phyloP scores from a whole-genome alignment of 1,140 invertebrate genomes.

The Danaus plexippus region DNA sequence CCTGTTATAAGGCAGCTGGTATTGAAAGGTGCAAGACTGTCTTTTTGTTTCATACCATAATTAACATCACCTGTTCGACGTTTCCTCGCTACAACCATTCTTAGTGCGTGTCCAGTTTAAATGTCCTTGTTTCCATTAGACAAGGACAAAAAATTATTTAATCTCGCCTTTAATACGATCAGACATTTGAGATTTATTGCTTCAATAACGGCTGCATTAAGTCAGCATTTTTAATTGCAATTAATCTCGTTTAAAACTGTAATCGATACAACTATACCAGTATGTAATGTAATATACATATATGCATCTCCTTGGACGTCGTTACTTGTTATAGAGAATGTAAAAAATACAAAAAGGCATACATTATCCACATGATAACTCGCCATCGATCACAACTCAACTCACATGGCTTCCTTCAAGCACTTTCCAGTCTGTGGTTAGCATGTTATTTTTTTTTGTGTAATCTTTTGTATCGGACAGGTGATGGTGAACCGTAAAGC shows the following conservation, averaged over 20 bases:
- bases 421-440: slow-evolving; percentile 10
- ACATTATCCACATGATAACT: no score
- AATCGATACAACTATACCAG: neutral
- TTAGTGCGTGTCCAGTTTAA: slow-evolving; percentile 18
- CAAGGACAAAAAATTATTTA: slow-evolving; percentile 4
- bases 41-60: slow-evolving; percentile 49
- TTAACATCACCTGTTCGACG: slow-evolving; percentile 45
- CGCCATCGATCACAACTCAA: slow-evolving; percentile 4
- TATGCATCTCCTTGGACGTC: no score
- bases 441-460: slow-evolving; percentile 13
- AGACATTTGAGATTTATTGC: slow-evolving; percentile 7
- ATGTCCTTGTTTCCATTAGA: slow-evolving; percentile 24
- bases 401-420: slow-evolving; percentile 1
- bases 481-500: slow-evolving; percentile 30
- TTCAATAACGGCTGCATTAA: slow-evolving; percentile 1
- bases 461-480: slow-evolving; percentile 31
- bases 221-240: slow-evolving; percentile 1
- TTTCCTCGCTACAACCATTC: slow-evolving; percentile 31
- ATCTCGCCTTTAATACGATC: neutral
- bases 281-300: no score
- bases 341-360: no score
- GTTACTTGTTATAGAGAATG: no score
- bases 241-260: neutral
- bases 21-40: slow-evolving; percentile 31
- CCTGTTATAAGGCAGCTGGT: slow-evolving; percentile 41